phyloP scores from a whole-genome alignment of 2,797 vertebrate genomes.

The Phalanger gymnotis region DNA sequence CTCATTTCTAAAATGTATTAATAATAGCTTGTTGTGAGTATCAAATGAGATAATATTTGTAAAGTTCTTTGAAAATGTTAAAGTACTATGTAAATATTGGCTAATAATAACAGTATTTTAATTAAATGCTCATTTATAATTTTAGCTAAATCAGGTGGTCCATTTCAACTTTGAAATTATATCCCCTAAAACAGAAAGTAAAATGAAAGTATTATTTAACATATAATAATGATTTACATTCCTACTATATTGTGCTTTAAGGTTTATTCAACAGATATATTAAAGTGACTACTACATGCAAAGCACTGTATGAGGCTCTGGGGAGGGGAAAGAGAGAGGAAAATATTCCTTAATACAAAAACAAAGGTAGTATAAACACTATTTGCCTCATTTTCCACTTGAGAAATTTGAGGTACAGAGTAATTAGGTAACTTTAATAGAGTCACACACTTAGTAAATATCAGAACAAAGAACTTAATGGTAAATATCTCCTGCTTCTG shows the following conservation, averaged over 20 bases:
- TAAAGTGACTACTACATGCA: not conserved
- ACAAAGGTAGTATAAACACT: not conserved
- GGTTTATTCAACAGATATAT: not conserved
- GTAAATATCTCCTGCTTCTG: not conserved
- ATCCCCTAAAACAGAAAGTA: not conserved
- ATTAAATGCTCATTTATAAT: not conserved
- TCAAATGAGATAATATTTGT: not conserved
- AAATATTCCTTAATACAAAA: not conserved
- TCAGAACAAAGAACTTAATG: not conserved
- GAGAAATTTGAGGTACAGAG: not conserved
- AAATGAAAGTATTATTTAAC: not conserved
- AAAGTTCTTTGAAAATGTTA: not conserved
- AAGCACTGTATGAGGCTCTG: not conserved
- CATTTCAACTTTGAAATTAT: not conserved
- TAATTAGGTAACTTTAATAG: not conserved
- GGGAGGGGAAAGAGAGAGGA: not conserved
- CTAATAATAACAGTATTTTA: not conserved
- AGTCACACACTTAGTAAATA: not conserved
- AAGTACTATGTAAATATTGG: not conserved
- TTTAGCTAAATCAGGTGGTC: not conserved
- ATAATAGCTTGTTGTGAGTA: not conserved
- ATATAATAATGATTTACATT: not conserved
- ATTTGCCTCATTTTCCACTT: not conserved
- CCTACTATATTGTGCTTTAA: not conserved
- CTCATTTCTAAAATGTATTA: not conserved